Base-by-base conservation (phyloP, 2,797 vertebrate genomes). In the Morelia viridis region DNA sequence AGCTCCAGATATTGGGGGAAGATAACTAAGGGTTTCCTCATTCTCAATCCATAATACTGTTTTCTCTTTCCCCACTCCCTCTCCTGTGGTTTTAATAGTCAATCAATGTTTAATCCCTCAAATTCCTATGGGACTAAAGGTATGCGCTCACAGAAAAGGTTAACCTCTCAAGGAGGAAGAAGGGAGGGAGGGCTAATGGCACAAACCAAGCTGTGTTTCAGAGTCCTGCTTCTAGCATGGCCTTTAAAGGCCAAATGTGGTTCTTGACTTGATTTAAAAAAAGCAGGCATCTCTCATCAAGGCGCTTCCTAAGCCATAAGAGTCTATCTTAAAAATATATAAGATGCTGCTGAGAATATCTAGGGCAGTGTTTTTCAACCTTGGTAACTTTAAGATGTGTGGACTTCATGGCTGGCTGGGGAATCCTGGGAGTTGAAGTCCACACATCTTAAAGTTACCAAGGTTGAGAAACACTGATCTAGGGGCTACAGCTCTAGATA, bases 21-120 rank as follows among this genome's bases (percentile, higher is more conserved):
- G 94, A 41, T 90, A 64, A 94, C 7, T 64, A 13, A 4, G 83
- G 46, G 46, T 89, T 96, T 96, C 93, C 94, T 95, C 93, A 85
- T 96, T 96, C 62, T 53, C 41, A 88, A 87, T 64, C 68, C 17
- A 50, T 53, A 90, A 50, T 86, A 84, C 76, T 91, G 84, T 92
- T 92, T 93, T 90, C 87, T 65, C 19, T n/a, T 22, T 41, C n/a
- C 12, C 17, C 8, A 24, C 28, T 35, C n/a, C 5, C 22, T 8
- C 17, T 91, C 90, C 91, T 62, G n/a, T 62, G 19, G 26, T 93
- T 94, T 88, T 89, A 8, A 13, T 92, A 5, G 7, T 9, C 3
- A 71, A 86, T 4, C 87, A 65, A 50, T 31, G 8, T 92, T 88
- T 57, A 60, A 61, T 61, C 83, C 6, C 28, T 15, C 26, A 64